Evolutionary conservation across 64 coral and sea anemone species (phyloP).

Genomic region (Montipora efflorescens): DNA sequence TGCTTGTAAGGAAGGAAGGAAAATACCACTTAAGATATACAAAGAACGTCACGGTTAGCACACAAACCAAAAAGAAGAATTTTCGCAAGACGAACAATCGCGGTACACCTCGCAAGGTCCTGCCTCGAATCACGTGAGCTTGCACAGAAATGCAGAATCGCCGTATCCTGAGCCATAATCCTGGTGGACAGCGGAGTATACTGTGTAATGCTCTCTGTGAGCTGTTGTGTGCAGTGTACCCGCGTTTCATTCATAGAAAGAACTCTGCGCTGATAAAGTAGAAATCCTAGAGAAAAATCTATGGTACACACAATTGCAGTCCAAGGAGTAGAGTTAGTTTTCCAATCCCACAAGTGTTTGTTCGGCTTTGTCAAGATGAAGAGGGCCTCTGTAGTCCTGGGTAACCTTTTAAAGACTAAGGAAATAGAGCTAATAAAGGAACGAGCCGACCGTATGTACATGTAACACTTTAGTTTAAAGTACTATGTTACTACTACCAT

Average conservation of each 20-base stretch:
- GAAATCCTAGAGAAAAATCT: no score
- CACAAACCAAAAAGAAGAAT: slow-evolving; percentile 74
- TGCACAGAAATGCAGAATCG: slow-evolving; percentile 57
- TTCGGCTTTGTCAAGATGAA: no score
- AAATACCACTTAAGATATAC: slow-evolving; percentile 85
- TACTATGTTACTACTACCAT: no score
- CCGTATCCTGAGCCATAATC: slow-evolving; percentile 29
- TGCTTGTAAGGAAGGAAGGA: slow-evolving; percentile 69
- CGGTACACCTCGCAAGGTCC: slow-evolving; percentile 68
- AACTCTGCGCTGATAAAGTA: background rate
- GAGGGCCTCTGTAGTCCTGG: background rate
- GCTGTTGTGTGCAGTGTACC: background rate
- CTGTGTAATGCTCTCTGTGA: background rate
- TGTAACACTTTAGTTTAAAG: no score
- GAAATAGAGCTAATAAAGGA: background rate
- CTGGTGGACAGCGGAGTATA: slow-evolving; percentile 60
- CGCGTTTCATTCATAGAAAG: slow-evolving; percentile 3
- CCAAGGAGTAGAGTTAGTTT: no score
- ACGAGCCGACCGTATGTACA: no score
- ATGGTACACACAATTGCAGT: no score
- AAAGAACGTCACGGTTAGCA: slow-evolving; percentile 63
- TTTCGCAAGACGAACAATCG: slow-evolving; percentile 79
- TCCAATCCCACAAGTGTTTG: no score
- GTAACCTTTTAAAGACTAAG: background rate
- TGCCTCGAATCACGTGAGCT: slow-evolving; percentile 35